Percentiles rank a stretch among this genome's conserved stretches.
phyloP scores from a whole-genome alignment of 30 jellyfish, hydroid and myxozoan species.

The Pseudorhiza aurosa region DNA sequence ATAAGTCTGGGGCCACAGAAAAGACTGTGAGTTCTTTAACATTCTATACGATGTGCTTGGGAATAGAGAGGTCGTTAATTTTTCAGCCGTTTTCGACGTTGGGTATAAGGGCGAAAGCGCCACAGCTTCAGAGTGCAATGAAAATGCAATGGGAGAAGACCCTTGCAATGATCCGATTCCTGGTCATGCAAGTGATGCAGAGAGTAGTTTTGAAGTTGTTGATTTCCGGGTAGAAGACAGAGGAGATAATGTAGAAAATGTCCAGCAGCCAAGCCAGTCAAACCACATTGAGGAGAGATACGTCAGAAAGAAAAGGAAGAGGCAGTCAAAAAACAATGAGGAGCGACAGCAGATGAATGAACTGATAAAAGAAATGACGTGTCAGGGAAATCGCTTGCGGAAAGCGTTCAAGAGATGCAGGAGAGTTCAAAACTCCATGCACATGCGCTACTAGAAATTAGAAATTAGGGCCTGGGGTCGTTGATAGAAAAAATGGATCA shows the following conservation, averaged over 20 bases:
- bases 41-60: constrained; percentile 6
- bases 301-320: neutral
- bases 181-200: too few species aligned
- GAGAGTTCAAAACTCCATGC: neutral
- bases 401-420: neutral
- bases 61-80: neutral
- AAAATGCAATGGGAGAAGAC: too few species aligned
- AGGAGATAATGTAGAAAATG: neutral
- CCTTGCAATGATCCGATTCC: too few species aligned
- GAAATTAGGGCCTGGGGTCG: too few species aligned
- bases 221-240: too few species aligned
- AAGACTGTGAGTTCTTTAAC: constrained; percentile 9
- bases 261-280: neutral
- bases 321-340: neutral
- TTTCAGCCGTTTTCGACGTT: constrained; percentile 11
- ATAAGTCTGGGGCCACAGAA: constrained; percentile 23
- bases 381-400: neutral
- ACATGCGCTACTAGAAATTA: neutral
- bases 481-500: too few species aligned
- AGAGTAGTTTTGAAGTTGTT: too few species aligned
- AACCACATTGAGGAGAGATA: neutral
- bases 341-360: neutral
- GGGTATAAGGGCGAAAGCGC: neutral
- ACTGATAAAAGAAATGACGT: neutral
- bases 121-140: neutral